Evolutionary conservation across 2,888 invertebrate species (phyloP).

Genomic region (Acrobasis consociella): DNA sequence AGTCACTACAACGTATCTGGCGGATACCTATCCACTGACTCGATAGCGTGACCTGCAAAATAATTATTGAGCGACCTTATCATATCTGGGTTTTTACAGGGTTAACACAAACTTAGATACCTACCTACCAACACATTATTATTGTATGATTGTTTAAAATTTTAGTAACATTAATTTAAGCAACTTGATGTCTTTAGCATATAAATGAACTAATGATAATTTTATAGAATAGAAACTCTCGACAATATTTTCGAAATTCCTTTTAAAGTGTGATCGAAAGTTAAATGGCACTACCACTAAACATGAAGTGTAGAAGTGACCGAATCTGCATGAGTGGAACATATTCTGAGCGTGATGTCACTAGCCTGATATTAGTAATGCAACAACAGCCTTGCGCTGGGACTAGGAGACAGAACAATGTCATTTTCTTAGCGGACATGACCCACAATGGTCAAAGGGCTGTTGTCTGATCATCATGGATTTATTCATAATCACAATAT

Average conservation of each 20-base stretch:
- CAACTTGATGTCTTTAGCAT: background rate
- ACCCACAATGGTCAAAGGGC: background rate
- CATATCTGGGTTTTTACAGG: background rate
- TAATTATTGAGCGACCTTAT: background rate
- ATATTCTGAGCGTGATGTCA: conserved; percentile 52
- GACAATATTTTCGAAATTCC: too few relatives aligned
- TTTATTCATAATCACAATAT: too few relatives aligned
- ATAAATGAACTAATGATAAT: too few relatives aligned
- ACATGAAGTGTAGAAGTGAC: background rate
- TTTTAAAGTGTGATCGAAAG: background rate
- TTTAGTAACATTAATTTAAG: background rate
- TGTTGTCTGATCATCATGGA: background rate
- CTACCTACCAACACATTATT: background rate
- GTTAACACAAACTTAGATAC: background rate
- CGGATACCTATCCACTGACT: background rate
- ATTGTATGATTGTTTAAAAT: background rate
- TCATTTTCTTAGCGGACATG: conserved; percentile 38
- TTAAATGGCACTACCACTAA: background rate
- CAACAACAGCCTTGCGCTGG: conserved; percentile 43
- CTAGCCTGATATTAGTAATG: conserved; percentile 54
- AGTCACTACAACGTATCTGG: background rate
- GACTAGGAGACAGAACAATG: conserved; percentile 47
- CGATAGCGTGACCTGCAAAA: background rate
- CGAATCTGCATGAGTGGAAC: conserved; percentile 1
- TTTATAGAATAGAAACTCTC: too few relatives aligned